Conservation (phyloP, 2,888 invertebrate species). For the Dione juno region DNA sequence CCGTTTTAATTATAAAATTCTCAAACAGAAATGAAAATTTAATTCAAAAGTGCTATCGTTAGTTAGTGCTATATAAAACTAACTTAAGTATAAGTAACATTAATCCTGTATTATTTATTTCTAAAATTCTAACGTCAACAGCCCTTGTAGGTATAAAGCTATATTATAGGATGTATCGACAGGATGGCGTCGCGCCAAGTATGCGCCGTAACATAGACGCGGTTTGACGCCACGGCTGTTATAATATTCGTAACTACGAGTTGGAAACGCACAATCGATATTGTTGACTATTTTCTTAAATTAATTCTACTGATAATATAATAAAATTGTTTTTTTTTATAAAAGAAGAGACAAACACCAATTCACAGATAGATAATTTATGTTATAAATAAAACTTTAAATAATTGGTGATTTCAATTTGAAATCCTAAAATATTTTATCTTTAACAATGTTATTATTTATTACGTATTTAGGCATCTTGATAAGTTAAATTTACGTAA, state of each 20-base stretch:
- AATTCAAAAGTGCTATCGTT: not conserved
- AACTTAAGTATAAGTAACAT: not conserved
- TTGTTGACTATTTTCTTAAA: conserved; percentile 37
- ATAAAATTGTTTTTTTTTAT: not conserved
- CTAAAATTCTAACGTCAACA: conserved; percentile 23
- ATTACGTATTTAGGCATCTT: not conserved
- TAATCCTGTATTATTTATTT: conserved; percentile 22
- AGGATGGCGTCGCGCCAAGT: conserved; percentile 73
- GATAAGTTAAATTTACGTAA: not conserved
- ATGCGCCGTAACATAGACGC: conserved; percentile 75
- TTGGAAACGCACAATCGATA: conserved; percentile 48
- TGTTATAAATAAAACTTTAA: no score
- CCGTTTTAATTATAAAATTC: no score
- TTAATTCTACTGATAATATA: not conserved
- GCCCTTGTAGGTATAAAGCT: conserved; percentile 27
- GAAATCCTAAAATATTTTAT: not conserved
- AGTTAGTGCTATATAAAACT: not conserved
- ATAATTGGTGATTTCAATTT: not conserved
- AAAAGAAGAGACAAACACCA: no score
- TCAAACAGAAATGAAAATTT: not conserved
- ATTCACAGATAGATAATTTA: no score
- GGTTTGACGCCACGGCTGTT: conserved; percentile 55
- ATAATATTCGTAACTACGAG: conserved; percentile 24
- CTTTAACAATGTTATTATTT: not conserved
- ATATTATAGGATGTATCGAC: conserved; percentile 58